Conservation (phyloP, 2,888 invertebrate species). For the Lasioglossum vierecki region DNA sequence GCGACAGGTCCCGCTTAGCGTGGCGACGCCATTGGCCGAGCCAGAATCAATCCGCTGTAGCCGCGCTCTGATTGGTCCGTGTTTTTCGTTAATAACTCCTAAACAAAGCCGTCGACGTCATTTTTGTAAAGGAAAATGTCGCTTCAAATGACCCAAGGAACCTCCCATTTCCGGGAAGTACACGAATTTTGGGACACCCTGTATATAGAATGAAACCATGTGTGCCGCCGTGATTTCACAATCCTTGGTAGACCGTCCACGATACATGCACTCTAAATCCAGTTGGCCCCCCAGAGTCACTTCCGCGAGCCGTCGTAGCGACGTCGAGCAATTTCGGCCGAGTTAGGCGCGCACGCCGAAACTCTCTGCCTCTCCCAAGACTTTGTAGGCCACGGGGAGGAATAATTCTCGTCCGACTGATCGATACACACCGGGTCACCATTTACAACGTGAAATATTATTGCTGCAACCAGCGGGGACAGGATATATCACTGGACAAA, state of each 20-base stretch:
- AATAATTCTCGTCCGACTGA: constrained; percentile 31
- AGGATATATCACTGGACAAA: background rate
- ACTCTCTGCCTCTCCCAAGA: background rate
- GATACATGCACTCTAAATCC: background rate
- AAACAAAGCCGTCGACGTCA: too few relatives aligned
- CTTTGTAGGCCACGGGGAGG: constrained; percentile 16
- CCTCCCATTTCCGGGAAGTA: too few relatives aligned
- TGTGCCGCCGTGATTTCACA: background rate
- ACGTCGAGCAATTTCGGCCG: background rate
- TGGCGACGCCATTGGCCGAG: too few relatives aligned
- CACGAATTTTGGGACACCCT: too few relatives aligned
- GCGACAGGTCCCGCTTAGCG: too few relatives aligned
- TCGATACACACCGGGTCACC: constrained; percentile 33
- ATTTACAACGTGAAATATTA: constrained; percentile 7
- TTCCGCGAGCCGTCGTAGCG: background rate
- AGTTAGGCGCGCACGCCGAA: constrained; percentile 2
- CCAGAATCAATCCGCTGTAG: too few relatives aligned
- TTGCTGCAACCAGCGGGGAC: background rate
- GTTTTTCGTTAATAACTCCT: too few relatives aligned
- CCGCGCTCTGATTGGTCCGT: too few relatives aligned
- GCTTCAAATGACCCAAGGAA: too few relatives aligned
- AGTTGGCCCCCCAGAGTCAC: background rate
- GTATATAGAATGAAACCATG: background rate
- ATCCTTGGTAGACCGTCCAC: too few relatives aligned
- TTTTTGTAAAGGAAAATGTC: too few relatives aligned